Conservation (phyloP, 2,888 invertebrate species). For the Eugnorisma glareosa region DNA sequence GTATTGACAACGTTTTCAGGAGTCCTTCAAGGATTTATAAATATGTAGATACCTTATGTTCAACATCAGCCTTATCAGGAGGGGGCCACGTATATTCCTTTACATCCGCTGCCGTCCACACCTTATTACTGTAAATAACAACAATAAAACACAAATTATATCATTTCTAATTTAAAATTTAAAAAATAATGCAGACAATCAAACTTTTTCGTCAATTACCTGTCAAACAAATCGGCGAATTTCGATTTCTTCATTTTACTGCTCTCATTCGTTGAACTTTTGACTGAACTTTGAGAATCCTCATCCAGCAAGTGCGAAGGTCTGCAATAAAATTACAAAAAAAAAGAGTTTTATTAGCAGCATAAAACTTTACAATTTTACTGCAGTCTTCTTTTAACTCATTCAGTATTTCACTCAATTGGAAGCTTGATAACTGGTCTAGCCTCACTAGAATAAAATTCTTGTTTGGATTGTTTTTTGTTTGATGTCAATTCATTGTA, state of each 20-base stretch:
- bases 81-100: constrained; percentile 98
- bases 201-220: constrained; percentile 71
- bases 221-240: constrained; percentile 88
- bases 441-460: neutral
- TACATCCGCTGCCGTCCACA: constrained; percentile 95
- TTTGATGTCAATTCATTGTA: neutral
- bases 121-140: constrained; percentile 85
- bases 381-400: constrained; percentile 1
- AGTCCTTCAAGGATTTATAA: neutral
- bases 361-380: neutral
- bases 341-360: constrained; percentile 14
- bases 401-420: neutral
- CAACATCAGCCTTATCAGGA: constrained; percentile 81
- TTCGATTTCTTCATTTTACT: constrained; percentile 88
- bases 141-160: constrained; percentile 27
- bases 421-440: neutral
- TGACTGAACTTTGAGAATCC: constrained; percentile 95
- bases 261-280: constrained; percentile 94
- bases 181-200: neutral
- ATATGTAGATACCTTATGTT: constrained; percentile 80
- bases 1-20: neutral
- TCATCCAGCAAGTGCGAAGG: constrained; percentile 91
- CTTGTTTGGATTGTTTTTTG: neutral
- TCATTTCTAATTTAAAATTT: neutral
- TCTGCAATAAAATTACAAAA: constrained; percentile 70